Conservation (phyloP, 2,113 vertebrate genomes). For the Regulus satrapa region DNA sequence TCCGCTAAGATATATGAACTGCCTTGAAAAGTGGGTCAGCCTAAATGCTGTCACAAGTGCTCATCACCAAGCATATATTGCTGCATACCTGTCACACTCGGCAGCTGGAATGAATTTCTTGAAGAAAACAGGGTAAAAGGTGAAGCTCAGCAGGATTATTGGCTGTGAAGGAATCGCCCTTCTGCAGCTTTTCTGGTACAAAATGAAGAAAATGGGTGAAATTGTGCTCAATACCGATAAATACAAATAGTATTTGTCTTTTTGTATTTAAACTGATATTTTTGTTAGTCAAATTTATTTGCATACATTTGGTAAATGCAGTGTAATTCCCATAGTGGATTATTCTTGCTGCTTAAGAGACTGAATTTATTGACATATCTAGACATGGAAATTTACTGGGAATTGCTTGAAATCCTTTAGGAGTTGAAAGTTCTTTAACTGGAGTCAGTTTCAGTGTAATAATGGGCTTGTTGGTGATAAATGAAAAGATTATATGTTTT, state of each 20-base stretch:
- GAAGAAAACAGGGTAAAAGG: constrained; percentile 1
- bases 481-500: not conserved
- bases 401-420: not conserved
- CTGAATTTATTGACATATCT: not conserved
- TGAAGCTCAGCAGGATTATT: not conserved
- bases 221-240: not conserved
- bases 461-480: not conserved
- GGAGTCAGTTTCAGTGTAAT: not conserved
- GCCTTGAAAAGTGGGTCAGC: constrained; percentile 27
- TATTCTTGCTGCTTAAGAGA: not conserved
- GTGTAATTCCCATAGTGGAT: not conserved
- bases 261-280: not conserved
- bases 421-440: not conserved
- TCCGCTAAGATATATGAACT: not conserved
- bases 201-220: constrained; percentile 11
- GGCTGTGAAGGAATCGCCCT: constrained; percentile 5
- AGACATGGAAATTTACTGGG: not conserved
- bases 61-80: not conserved
- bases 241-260: not conserved
- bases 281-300: constrained; percentile 7
- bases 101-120: not conserved
- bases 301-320: not conserved
- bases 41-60: constrained; percentile 24
- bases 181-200: not conserved
- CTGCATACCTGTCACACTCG: not conserved